phyloP scores from a whole-genome alignment of 2,888 invertebrate species.

The Epinotia bilunana region DNA sequence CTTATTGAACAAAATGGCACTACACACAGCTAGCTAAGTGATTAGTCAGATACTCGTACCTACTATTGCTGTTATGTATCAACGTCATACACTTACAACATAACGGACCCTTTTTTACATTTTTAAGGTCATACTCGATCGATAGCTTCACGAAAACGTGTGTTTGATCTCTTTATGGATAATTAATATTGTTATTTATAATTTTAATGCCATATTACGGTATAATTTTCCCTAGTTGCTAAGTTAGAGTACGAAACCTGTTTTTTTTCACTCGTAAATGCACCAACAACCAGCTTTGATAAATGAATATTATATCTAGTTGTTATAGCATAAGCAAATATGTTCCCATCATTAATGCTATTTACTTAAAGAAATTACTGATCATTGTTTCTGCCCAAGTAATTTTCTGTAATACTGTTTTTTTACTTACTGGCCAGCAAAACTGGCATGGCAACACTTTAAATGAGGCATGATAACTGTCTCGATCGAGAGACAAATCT shows the following conservation, averaged over 20 bases:
- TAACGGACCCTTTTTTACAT: not conserved
- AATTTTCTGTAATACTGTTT: not conserved
- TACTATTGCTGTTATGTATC: not conserved
- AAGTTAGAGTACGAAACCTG: conserved; percentile 50
- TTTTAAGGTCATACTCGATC: conserved; percentile 29
- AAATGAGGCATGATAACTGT: too few relatives aligned
- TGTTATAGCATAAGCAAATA: not conserved
- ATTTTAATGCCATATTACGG: conserved; percentile 83
- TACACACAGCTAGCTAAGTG: not conserved
- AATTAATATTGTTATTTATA: conserved; percentile 77
- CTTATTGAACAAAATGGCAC: not conserved
- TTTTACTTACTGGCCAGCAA: not conserved
- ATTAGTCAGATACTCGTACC: not conserved
- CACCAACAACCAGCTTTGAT: not conserved
- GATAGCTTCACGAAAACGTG: conserved; percentile 36
- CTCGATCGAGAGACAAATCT: too few relatives aligned
- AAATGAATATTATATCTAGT: not conserved
- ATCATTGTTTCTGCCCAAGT: not conserved
- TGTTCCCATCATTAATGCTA: not conserved
- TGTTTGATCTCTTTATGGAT: conserved; percentile 80
- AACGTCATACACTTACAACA: not conserved
- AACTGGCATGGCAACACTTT: not conserved
- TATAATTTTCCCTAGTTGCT: conserved; percentile 69
- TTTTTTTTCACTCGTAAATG: conserved; percentile 8
- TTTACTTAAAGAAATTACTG: too few relatives aligned